Evolutionary conservation across 2,888 invertebrate genomes (phyloP).

Genomic region (Megaustenia siamemsis): DNA sequence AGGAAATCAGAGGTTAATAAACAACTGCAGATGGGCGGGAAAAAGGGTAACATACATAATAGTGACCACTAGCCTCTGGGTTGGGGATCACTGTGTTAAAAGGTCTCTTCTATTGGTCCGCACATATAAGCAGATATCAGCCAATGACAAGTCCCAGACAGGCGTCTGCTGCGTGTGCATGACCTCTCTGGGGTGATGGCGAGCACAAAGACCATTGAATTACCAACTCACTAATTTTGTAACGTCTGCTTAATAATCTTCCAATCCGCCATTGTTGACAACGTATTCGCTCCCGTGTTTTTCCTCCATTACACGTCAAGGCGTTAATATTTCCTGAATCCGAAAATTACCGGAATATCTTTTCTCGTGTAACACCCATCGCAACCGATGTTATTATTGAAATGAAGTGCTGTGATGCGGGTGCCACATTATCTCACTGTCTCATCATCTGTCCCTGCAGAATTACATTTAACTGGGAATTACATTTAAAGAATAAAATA

Average conservation of each 20-base stretch:
- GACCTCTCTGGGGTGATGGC: conserved; percentile 8
- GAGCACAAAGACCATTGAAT: conserved; percentile 25
- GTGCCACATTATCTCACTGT: conserved; percentile 27
- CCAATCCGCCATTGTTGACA: conserved; percentile 11
- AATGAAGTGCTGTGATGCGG: conserved; percentile 38
- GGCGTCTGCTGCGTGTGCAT: neutral
- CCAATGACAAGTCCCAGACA: neutral
- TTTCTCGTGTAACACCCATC: conserved; percentile 15
- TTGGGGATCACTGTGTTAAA: too few species aligned
- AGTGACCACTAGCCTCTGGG: too few species aligned
- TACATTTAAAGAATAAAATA: conserved; percentile 38
- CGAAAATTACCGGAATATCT: conserved; percentile 31
- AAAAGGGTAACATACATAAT: too few species aligned
- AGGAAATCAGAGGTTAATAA: too few species aligned
- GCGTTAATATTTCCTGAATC: conserved; percentile 22
- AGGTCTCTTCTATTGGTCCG: neutral
- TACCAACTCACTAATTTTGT: conserved; percentile 38
- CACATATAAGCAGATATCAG: neutral
- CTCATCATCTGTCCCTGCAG: conserved; percentile 25
- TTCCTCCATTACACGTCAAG: neutral
- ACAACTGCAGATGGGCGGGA: too few species aligned
- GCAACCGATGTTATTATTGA: conserved; percentile 32
- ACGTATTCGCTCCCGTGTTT: conserved; percentile 5
- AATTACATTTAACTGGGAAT: conserved; percentile 42
- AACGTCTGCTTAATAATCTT: conserved; percentile 46